Evolutionary conservation across 2,113 vertebrate genomes (phyloP).

Genomic region (Marmota flaviventris): DNA sequence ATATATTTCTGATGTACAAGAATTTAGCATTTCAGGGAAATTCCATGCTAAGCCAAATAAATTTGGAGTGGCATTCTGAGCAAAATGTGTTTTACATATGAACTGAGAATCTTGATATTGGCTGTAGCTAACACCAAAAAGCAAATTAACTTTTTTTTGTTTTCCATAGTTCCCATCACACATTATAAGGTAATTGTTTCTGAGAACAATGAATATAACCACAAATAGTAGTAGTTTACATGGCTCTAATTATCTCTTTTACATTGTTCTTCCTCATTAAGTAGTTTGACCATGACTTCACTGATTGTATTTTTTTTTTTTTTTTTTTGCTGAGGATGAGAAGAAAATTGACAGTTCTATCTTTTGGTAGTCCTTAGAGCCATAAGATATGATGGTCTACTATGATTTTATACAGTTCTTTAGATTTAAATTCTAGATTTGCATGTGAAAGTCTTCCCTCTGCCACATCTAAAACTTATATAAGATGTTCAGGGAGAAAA

Average conservation of each 20-base stretch:
- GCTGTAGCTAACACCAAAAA: constrained; percentile 73
- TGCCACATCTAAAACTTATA: neutral
- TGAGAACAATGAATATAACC: constrained; percentile 51
- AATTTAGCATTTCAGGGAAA: constrained; percentile 71
- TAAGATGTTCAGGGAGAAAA: neutral
- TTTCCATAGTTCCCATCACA: constrained; percentile 71
- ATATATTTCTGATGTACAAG: constrained; percentile 79
- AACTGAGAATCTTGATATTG: constrained; percentile 69
- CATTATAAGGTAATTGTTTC: constrained; percentile 77
- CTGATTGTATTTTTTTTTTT: constrained; percentile 39
- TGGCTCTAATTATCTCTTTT: constrained; percentile 24
- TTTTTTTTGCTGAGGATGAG: constrained; percentile 23
- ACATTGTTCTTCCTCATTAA: constrained; percentile 54
- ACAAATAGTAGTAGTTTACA: constrained; percentile 44
- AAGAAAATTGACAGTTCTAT: neutral
- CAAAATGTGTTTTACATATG: constrained; percentile 74
- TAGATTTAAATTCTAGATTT: constrained; percentile 36
- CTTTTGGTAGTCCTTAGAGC: neutral
- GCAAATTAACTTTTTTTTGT: constrained; percentile 76
- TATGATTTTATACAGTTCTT: neutral
- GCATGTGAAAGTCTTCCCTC: neutral
- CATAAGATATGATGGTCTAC: neutral
- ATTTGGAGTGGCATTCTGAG: constrained; percentile 68
- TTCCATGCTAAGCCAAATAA: constrained; percentile 66
- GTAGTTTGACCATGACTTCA: constrained; percentile 21